Evolutionary conservation across 2,888 invertebrate genomes (phyloP), one percentile per base, ranked within the genome.

Genomic region (Spilarctia lutea): DNA sequence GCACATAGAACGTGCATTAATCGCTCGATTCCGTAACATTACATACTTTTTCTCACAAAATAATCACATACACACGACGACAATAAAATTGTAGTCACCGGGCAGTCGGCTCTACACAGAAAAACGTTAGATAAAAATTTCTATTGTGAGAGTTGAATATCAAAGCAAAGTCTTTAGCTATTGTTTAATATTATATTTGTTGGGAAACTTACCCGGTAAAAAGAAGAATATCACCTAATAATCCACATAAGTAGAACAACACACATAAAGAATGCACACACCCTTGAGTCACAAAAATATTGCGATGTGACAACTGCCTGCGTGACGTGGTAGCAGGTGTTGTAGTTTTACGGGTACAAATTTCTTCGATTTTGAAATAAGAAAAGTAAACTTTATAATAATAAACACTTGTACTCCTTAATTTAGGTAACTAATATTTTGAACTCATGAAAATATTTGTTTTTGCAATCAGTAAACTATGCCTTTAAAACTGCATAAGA

Each of bases 241-340:
- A 94, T 95, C 96, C 95, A 96, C 96, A 96, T 96, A 96, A 91
- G 96, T 96, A 95, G 96, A 95, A 96, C 95, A 95, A 96, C 94
- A 95, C 94, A 94, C 92, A 93, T 94, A 93, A 90, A 94, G 94
- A 96, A 95, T 94, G 95, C 94, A 96, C 96, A 96, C 96, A 96
- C 96, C 96, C 96, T 91, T 93, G 94, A 94, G 93, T 91, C 94
- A 95, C 95, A 95, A 96, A 96, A 96, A 95, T 96, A 95, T 94
- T 94, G 92, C 94, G 93, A 94, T 94, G 93, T 94, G 94, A 94
- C 95, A 96, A 96, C 92, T 94, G 94, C 92, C 91, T 94, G 92
- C 92, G 95, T 96, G 96, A 96, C 96, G 96, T 96, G 96, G 96
- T 95, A 94, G 89, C 86, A 87, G 80, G 92, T 91, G 93, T 91